These are phyloP conservation scores for Dallia pectoralis DNA, from an alignment of 2,797 vertebrate species.

Conservation along the genomic window DNA sequence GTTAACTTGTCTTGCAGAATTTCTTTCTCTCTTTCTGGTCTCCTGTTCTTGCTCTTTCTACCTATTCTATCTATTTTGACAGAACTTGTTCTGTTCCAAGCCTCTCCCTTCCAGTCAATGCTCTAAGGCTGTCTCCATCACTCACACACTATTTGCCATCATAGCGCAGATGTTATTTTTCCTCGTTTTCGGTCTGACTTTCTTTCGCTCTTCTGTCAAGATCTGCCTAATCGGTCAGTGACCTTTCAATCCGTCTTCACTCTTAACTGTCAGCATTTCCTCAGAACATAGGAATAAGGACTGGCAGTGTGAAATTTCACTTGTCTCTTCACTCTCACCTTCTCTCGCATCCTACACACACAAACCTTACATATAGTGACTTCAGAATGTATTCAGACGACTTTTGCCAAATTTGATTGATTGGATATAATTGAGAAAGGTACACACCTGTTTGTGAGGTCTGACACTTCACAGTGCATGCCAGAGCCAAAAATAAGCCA, in stretches of 20 bases:
- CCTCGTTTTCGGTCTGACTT: background rate
- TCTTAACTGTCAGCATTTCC: conserved; percentile 55
- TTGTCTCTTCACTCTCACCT: conserved; percentile 14
- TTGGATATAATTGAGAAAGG: too few species aligned
- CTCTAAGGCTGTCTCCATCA: background rate
- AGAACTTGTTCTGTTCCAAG: background rate
- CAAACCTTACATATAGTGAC: conserved; percentile 15
- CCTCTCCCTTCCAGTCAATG: background rate
- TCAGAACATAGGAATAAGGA: conserved; percentile 51
- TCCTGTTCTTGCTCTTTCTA: background rate
- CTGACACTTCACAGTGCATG: too few species aligned
- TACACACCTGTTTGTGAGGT: too few species aligned
- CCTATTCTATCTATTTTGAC: background rate
- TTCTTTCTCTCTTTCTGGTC: background rate
- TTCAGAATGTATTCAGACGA: background rate
- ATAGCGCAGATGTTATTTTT: background rate
- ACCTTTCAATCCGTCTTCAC: conserved; percentile 41
- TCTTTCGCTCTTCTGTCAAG: conserved; percentile 34
- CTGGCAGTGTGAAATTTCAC: conserved; percentile 62
- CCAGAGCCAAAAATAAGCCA: too few species aligned
- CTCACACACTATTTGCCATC: background rate
- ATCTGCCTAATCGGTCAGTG: conserved; percentile 40
- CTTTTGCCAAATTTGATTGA: too few species aligned
- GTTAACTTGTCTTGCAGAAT: background rate
- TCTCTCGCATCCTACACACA: background rate